A percentile compares a stretch with the other conserved stretches of the same genome.
phyloP scores from a whole-genome alignment of 2,888 invertebrate genomes.

The Iselma pallidipennis region DNA sequence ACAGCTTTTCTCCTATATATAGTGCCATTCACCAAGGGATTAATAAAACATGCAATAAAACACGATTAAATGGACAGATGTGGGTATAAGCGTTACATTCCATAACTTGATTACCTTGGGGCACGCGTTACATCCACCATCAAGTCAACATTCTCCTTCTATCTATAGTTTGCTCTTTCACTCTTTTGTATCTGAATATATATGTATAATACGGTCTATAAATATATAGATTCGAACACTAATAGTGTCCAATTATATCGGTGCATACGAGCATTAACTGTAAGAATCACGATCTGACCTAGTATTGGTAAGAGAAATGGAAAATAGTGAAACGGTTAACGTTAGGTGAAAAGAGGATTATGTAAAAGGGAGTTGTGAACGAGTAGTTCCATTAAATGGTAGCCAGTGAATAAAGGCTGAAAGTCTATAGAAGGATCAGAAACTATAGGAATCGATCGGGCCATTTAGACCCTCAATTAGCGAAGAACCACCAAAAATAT shows the following conservation, averaged over 20 bases:
- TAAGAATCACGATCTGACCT: neutral
- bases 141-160: neutral
- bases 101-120: neutral
- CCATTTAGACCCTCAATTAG: no score
- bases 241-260: neutral
- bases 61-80: neutral
- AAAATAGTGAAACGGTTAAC: no score
- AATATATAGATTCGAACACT: neutral
- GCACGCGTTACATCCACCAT: neutral
- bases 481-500: no score
- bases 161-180: no score
- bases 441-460: no score
- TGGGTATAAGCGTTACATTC: slow-evolving; percentile 2
- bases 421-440: no score
- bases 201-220: neutral
- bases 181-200: neutral
- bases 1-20: neutral
- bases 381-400: no score
- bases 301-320: no score
- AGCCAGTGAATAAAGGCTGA: no score
- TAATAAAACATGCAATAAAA: slow-evolving; percentile 3
- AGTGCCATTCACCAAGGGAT: neutral
- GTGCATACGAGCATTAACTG: neutral
- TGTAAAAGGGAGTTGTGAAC: no score
- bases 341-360: no score